These are phyloP conservation scores for Cheilosia vulpina DNA, from an alignment of 2,888 invertebrate genomes.

Conservation along the genomic window DNA sequence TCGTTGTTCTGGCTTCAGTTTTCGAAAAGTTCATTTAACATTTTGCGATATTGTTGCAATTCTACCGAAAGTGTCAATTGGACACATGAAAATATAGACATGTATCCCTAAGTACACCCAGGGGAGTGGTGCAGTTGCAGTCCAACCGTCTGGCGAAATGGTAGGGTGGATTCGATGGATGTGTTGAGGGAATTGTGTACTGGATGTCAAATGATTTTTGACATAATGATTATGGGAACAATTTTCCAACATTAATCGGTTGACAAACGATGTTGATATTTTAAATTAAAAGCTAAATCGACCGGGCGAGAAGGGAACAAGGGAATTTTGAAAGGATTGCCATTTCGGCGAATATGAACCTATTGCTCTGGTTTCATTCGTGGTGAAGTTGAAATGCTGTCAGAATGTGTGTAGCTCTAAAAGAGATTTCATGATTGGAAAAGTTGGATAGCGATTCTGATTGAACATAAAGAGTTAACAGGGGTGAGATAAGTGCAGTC, in stretches of 20 bases:
- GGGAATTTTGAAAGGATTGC: not conserved
- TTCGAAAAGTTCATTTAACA: slow-evolving; percentile 44
- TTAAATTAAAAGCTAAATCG: slow-evolving; percentile 19
- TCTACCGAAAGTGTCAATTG: slow-evolving; percentile 34
- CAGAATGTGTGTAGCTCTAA: not conserved
- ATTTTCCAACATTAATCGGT: slow-evolving; percentile 2
- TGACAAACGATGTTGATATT: slow-evolving; percentile 14
- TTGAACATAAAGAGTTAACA: no score
- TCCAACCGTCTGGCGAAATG: not conserved
- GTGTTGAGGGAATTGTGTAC: slow-evolving; percentile 12
- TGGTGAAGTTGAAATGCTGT: not conserved
- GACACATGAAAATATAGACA: slow-evolving; percentile 15
- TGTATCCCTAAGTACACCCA: slow-evolving; percentile 30
- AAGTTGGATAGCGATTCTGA: no score
- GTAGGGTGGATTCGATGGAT: not conserved
- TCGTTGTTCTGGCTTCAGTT: slow-evolving; percentile 9
- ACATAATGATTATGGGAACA: slow-evolving; percentile 29
- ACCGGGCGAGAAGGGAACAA: not conserved
- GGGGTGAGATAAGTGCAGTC: no score
- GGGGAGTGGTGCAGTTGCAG: slow-evolving; percentile 11
- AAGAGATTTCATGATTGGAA: no score
- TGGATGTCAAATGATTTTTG: slow-evolving; percentile 35
- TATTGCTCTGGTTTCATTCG: not conserved
- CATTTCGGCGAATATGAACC: not conserved
- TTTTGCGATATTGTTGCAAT: slow-evolving; percentile 50